phyloP scores from a whole-genome alignment of 1,140 invertebrate species.

The Caligus rogercresseyi region DNA sequence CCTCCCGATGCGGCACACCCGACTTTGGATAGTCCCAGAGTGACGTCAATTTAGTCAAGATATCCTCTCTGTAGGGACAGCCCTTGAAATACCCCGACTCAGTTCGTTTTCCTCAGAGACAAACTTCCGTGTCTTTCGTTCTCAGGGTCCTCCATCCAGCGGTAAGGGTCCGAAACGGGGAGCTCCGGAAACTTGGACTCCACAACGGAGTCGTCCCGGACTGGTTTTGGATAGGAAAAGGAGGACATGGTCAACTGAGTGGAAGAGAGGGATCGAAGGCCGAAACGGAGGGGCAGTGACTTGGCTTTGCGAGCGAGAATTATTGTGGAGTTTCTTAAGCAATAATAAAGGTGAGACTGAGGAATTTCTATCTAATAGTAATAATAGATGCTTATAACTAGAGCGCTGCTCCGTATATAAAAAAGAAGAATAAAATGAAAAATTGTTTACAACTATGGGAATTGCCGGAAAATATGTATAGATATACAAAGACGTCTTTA shows the following conservation, averaged over 20 bases:
- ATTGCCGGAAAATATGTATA: no score
- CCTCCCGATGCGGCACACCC: slow-evolving; percentile 61
- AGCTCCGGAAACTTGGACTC: slow-evolving; percentile 9
- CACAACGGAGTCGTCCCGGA: background rate
- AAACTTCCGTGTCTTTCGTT: slow-evolving; percentile 70
- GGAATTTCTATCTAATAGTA: no score
- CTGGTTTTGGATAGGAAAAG: slow-evolving; percentile 19
- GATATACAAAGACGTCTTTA: no score
- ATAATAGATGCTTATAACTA: no score
- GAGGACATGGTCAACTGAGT: slow-evolving; percentile 11
- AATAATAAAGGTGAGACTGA: no score
- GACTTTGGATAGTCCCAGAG: slow-evolving; percentile 94
- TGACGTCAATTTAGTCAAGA: slow-evolving; percentile 59
- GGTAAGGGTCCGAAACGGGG: slow-evolving; percentile 75
- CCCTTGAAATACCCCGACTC: slow-evolving; percentile 58
- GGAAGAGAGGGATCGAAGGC: no score
- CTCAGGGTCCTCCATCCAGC: slow-evolving; percentile 93
- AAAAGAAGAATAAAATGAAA: no score
- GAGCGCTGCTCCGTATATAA: no score
- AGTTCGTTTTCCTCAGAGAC: slow-evolving; percentile 79
- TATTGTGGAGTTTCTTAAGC: no score
- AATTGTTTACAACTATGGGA: no score
- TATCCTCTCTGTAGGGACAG: slow-evolving; percentile 49
- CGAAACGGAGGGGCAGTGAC: no score
- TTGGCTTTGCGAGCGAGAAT: no score